Evolutionary conservation across 2,888 invertebrate genomes (phyloP), one percentile per base, ranked within the genome.

Genomic region (Drosophila setosimentum): DNA sequence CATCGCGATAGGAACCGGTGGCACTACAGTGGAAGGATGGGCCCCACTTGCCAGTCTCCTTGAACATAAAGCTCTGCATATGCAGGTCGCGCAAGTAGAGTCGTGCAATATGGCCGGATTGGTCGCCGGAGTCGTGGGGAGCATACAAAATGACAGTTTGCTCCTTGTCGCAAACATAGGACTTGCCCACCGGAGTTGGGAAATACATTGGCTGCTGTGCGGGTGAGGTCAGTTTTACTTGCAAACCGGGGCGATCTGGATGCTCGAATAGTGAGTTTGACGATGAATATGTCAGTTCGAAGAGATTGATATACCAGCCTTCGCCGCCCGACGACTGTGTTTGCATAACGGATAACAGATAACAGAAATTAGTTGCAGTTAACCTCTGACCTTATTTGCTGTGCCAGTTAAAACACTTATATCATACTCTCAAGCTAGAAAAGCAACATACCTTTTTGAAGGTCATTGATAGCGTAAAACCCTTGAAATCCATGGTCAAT

Each of bases 31-130:
- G 92, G 62, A 93, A 93, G 13, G 93, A 83, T 53, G 93, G 93
- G 8, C 93, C 93, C 93, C 93, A 95, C 73, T 94, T 94, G 0
- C 95, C 95, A 49, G 96, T 95, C 51, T 96, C 96, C 91, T 97
- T 96, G 93, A 97, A 97, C 95, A 97, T 97, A 93, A 98, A 98
- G 30, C 98, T 97, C 91, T 98, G 98, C 67, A 98, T 94, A 69
- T 96, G 95, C 93, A 97, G 94, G 78, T 96, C 95, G 30, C 96
- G 94, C 18, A 96, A 93, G 82, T 95, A 95, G 1, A 96, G 93
- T 50, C 95, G 95, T 0, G 95, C 96, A 64, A 94, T 94, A 83
- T 95, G 95, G 2, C 93, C 93, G 2, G 93, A 93, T 71, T 88
- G 92, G 76, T 93, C 93, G 29, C 92, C 92, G 11, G 93, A 92